phyloP scores from a whole-genome alignment of 2,797 vertebrate species.

The Danio choprae region DNA sequence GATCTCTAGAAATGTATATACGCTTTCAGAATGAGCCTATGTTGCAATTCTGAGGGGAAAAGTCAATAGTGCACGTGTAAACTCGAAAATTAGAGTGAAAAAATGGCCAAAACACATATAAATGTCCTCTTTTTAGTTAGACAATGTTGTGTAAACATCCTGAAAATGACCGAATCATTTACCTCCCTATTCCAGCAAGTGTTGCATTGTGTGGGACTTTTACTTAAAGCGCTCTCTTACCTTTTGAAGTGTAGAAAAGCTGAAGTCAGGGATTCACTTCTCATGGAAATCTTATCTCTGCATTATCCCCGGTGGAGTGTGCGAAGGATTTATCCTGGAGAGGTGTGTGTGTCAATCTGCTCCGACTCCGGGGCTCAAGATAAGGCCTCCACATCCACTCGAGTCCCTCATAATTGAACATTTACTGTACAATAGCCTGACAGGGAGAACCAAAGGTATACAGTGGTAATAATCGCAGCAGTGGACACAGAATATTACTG shows the following conservation, averaged over 20 bases:
- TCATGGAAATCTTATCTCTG: constrained; percentile 53
- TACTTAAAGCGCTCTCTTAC: not conserved
- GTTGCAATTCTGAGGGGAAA: too few relatives aligned
- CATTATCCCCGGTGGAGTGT: constrained; percentile 33
- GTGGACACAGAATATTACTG: constrained; percentile 42
- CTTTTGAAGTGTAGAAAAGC: constrained; percentile 36
- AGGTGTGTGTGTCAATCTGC: constrained; percentile 45
- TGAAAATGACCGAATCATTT: not conserved
- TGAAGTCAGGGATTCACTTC: constrained; percentile 41
- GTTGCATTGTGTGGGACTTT: not conserved
- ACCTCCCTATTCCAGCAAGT: not conserved
- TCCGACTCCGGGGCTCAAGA: constrained; percentile 48
- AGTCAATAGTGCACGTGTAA: too few relatives aligned
- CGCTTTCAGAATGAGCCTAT: too few relatives aligned
- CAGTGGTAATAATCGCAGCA: constrained; percentile 36
- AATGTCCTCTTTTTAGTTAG: too few relatives aligned
- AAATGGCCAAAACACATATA: too few relatives aligned
- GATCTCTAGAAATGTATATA: too few relatives aligned
- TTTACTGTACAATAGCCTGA: constrained; percentile 51
- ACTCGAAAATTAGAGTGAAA: too few relatives aligned
- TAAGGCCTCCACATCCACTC: constrained; percentile 47
- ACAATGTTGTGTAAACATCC: too few relatives aligned
- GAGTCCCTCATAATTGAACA: constrained; percentile 57
- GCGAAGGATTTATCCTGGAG: constrained; percentile 36
- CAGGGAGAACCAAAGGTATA: constrained; percentile 30